Base-by-base conservation (phyloP, 2,888 invertebrate genomes). In the Smittia sp. region DNA sequence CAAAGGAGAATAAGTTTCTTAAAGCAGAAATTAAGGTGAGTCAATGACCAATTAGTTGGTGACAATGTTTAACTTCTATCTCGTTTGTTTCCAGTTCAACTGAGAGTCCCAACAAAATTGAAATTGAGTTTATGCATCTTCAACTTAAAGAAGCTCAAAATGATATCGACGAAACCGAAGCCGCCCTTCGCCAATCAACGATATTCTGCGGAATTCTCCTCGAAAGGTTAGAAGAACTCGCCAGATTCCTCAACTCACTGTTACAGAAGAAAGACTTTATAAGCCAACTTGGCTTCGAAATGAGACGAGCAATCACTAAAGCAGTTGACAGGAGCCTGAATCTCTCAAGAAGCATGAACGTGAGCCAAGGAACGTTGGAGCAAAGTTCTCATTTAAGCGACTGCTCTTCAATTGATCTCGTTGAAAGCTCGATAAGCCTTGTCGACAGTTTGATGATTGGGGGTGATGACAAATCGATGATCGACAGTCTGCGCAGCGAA, bases 161-260 rank as follows among this genome's bases (percentile, higher is more conserved):
- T 0, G 80, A 82, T 27, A 77, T 79, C 7, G 80, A 81, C 15
- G 77, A 76, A 9, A 79, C 81, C 0, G 79, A 81, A 65, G 80
- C 78, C 74, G 81, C 80, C 79, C 80, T 81, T 1, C 77, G 77
- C 2, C 80, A 81, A 74, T 82, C 81, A 74, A 78, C 79, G 0
- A 80, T 81, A 72, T 79, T 82, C 1, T 83, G 82, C 76, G 75
- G 77, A 1, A 78, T 86, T 54, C 79, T 88, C 6, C 85, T 86
- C 20, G 82, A 80, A 32, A 84, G 87, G 0, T 78, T 88, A 2
- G 86, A 87, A 76, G 88, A 88, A 77, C 78, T 88, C 58, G 87
- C 87, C 0, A 81, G 84, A 13, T 88, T 88, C 78, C 80, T 89
- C 9, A 86, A 87, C 75, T 85, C 86, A 0, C 79, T 88, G 66